Conservation (phyloP, 2,113 vertebrate species). For the Vombatus ursinus region DNA sequence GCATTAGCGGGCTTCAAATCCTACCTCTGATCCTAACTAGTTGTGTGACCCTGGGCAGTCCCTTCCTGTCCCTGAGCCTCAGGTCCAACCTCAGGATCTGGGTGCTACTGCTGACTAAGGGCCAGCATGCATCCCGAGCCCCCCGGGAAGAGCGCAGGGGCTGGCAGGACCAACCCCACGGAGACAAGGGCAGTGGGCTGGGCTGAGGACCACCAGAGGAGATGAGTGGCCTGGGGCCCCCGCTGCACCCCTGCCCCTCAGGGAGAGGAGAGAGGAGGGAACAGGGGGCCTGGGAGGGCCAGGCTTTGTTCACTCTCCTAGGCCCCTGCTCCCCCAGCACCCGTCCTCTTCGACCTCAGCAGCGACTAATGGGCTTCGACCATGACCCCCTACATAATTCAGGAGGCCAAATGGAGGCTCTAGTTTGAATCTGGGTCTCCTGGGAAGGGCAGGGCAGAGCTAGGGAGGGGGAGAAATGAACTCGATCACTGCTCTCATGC, state of each 20-base stretch:
- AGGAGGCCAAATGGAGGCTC: constrained; percentile 75
- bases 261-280: background rate
- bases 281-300: background rate
- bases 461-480: background rate
- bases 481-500: background rate
- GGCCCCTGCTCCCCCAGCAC: background rate
- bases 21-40: background rate
- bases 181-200: constrained; percentile 32
- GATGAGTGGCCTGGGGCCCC: no score
- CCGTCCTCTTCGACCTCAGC: constrained; percentile 60
- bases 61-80: background rate
- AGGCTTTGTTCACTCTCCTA: background rate
- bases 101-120: background rate
- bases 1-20: background rate
- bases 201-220: constrained; percentile 1
- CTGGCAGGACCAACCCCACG: background rate
- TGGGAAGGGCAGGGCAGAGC: background rate
- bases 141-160: no score
- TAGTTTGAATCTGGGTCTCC: background rate
- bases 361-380: constrained; percentile 76
- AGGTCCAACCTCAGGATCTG: background rate
- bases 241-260: background rate
- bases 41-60: background rate
- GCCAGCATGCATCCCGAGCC: no score
- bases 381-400: constrained; percentile 76